phyloP scores from a whole-genome alignment of 2,888 invertebrate species.

The Eilema caniola region DNA sequence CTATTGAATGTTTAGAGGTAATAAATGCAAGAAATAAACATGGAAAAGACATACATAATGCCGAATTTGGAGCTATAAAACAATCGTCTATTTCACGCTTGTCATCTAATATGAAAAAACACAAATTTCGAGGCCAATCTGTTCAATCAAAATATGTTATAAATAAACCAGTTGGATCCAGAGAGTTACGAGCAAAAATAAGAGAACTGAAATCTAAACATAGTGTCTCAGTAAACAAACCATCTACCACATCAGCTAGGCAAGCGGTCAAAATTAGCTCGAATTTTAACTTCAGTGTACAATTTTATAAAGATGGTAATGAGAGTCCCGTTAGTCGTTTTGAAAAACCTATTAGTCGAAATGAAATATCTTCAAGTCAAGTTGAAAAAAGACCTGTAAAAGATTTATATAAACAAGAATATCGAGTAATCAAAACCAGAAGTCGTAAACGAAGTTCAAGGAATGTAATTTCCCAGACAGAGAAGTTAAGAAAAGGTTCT shows the following conservation, averaged over 20 bases:
- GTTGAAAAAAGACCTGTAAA: slow-evolving; percentile 11
- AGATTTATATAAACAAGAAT: not conserved
- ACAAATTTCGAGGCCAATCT: slow-evolving; percentile 20
- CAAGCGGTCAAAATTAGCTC: slow-evolving; percentile 57
- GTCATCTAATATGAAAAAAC: slow-evolving; percentile 27
- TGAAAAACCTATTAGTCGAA: not conserved
- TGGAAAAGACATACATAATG: not conserved
- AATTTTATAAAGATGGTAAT: slow-evolving; percentile 51
- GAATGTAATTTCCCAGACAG: slow-evolving; percentile 2
- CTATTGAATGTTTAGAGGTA: not conserved
- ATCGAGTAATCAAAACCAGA: not conserved
- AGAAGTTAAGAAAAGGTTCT: not conserved
- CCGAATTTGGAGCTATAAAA: not conserved
- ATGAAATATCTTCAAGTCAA: slow-evolving; percentile 12
- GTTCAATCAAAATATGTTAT: slow-evolving; percentile 30
- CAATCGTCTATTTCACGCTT: slow-evolving; percentile 35
- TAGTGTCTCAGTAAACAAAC: slow-evolving; percentile 20
- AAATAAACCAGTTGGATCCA: slow-evolving; percentile 22
- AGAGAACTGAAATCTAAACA: slow-evolving; percentile 23
- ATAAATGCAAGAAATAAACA: not conserved
- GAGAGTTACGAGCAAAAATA: not conserved
- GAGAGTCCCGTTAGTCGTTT: not conserved
- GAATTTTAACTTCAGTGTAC: slow-evolving; percentile 53
- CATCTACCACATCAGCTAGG: slow-evolving; percentile 24
- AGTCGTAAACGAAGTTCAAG: slow-evolving; percentile 13